phyloP scores from a whole-genome alignment of 2,888 invertebrate species.

The Clitarchus hookeri region DNA sequence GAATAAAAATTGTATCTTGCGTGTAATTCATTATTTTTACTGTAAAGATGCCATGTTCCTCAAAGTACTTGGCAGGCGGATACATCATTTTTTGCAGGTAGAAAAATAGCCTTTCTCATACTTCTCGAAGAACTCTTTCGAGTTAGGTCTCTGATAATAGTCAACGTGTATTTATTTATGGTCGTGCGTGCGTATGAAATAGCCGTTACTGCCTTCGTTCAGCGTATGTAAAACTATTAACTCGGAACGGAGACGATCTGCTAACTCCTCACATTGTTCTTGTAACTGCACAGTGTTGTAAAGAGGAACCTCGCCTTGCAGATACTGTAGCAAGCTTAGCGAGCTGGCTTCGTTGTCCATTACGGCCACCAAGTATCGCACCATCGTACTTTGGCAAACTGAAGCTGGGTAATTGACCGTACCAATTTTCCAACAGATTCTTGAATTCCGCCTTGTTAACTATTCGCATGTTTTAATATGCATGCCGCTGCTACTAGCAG shows the following conservation, averaged over 20 bases:
- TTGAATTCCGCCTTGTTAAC: not conserved
- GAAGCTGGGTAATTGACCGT: not conserved
- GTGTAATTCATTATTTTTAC: not conserved
- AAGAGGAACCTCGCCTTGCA: not conserved
- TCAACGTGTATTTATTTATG: not conserved
- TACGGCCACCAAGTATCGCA: not conserved
- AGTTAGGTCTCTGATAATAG: not conserved
- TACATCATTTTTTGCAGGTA: not conserved
- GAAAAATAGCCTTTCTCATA: not conserved
- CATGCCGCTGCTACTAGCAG: not conserved
- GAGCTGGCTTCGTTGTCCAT: not conserved
- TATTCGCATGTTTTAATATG: no score
- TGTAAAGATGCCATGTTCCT: not conserved
- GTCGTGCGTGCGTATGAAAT: not conserved
- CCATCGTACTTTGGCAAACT: not conserved
- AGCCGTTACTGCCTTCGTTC: not conserved
- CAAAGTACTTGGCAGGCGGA: not conserved
- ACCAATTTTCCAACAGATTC: not conserved
- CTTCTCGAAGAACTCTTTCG: not conserved
- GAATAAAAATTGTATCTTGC: not conserved
- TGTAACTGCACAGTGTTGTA: not conserved
- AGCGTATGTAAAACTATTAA: not conserved
- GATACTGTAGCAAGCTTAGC: not conserved
- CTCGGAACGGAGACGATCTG: not conserved
- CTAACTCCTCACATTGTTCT: no score